These are phyloP conservation scores for Myiotriccus ornatus DNA, from an alignment of 2,797 vertebrate genomes.

Conservation along the genomic window DNA sequence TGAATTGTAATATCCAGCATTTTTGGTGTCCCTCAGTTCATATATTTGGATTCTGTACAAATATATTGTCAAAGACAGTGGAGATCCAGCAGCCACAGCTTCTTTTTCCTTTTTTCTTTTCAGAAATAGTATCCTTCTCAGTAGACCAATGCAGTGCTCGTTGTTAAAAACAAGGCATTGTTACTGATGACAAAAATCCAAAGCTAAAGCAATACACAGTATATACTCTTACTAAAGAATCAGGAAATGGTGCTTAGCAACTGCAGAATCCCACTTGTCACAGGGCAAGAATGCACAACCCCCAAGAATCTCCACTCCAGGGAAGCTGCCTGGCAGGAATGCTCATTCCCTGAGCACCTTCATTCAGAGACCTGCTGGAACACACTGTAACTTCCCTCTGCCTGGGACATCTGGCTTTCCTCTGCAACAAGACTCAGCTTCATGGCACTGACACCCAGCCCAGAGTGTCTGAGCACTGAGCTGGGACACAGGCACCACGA, in stretches of 20 bases:
- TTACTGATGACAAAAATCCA: neutral
- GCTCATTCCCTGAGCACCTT: neutral
- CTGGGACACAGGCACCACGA: neutral
- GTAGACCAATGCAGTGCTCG: neutral
- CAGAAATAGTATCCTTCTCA: neutral
- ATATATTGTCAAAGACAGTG: neutral
- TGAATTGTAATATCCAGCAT: neutral
- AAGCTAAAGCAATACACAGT: neutral
- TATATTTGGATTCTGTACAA: neutral
- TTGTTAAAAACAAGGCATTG: neutral
- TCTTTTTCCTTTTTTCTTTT: neutral
- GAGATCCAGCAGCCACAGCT: neutral
- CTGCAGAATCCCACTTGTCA: neutral
- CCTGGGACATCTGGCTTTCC: neutral
- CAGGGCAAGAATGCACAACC: rapidly evolving
- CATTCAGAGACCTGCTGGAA: neutral
- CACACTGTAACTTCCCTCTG: rapidly evolving
- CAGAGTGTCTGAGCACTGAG: neutral
- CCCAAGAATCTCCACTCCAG: neutral
- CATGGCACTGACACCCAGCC: rapidly evolving
- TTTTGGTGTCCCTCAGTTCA: neutral
- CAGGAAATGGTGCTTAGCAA: neutral
- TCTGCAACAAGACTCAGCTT: neutral
- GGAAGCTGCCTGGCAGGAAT: neutral
- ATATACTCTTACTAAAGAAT: neutral